Evolutionary conservation across 2,888 invertebrate genomes (phyloP), one percentile per base, ranked within the genome.

Genomic region (Hyposoter dolosus): DNA sequence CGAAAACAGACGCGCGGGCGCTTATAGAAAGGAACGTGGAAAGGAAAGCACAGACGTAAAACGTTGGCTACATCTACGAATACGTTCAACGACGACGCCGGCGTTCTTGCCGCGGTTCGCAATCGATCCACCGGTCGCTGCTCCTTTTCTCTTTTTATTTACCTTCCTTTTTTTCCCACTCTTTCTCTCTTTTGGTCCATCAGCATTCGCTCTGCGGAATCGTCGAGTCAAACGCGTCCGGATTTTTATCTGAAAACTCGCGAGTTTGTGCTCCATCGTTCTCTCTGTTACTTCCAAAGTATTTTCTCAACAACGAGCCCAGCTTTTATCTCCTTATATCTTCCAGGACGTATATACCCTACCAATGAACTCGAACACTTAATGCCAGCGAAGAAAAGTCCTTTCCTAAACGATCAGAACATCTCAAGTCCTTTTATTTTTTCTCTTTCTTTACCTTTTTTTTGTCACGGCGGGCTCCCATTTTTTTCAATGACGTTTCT

Each of bases 1-100:
- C 80, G 86, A 89, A 89, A 89, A 89, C 89, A 89, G 82, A 81
- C 83, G 76, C 50, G 77, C 81, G 76, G n/a, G n/a, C 50, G 77
- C 60, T 69, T 69, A 78, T 66, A 72, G 45, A 79, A 82, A 80
- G 71, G 84, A 23, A 78, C 71, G 75, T 45, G 19, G 60, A 63
- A 60, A 82, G 72, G 74, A 80, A 80, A 74, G 75, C 82, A 84
- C 77, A 80, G 72, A 72, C 76, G 78, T 60, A 68, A 74, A 80
- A 85, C 32, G 82, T 83, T 80, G 78, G 68, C 63, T 28, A 28
- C 68, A 77, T 47, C 75, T 47, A 23, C 72, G 75, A 28, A 66
- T 50, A 47, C 82, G 75, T 28, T 76, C 83, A 68, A 23, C 84
- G 68, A 63, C 83, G 82, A 80, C 85, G 80, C 65, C 80, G 77